Percentiles rank a stretch among this genome's conserved stretches.
Evolutionary conservation across 1,140 invertebrate genomes (phyloP).

Genomic region (Camponotus pennsylvanicus): DNA sequence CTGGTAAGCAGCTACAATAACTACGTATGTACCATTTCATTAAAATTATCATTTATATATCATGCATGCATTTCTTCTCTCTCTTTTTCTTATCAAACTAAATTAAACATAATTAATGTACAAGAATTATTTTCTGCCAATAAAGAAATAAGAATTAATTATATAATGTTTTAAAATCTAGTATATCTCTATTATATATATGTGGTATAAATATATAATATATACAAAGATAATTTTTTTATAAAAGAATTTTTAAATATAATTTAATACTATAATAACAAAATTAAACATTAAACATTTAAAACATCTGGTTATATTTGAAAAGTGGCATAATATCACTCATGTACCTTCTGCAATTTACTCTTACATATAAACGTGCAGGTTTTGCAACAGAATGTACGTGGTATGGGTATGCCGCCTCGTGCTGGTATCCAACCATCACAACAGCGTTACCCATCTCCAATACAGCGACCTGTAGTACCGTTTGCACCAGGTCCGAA

Average conservation of each 20-base stretch:
- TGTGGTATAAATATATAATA: not conserved
- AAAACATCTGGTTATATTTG: not conserved
- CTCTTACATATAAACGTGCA: slow-evolving; percentile 43
- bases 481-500: slow-evolving; percentile 84
- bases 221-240: not conserved
- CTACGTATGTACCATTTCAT: slow-evolving; percentile 81
- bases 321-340: not conserved
- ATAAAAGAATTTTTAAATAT: not conserved
- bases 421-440: slow-evolving; percentile 83
- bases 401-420: slow-evolving; percentile 85
- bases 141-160: not conserved
- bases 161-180: not conserved
- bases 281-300: not conserved
- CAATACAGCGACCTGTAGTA: slow-evolving; percentile 85
- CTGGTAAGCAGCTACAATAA: slow-evolving; percentile 86
- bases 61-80: slow-evolving; percentile 20
- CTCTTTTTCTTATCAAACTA: not conserved
- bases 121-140: not conserved
- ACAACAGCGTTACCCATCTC: slow-evolving; percentile 85
- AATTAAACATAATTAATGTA: not conserved
- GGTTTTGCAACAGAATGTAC: slow-evolving; percentile 84
- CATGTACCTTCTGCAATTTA: slow-evolving; percentile 5
- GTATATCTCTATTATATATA: not conserved
- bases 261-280: not conserved
- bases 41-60: slow-evolving; percentile 58